phyloP scores from a whole-genome alignment of 2,888 invertebrate species.

The Diadegma fenestrale region DNA sequence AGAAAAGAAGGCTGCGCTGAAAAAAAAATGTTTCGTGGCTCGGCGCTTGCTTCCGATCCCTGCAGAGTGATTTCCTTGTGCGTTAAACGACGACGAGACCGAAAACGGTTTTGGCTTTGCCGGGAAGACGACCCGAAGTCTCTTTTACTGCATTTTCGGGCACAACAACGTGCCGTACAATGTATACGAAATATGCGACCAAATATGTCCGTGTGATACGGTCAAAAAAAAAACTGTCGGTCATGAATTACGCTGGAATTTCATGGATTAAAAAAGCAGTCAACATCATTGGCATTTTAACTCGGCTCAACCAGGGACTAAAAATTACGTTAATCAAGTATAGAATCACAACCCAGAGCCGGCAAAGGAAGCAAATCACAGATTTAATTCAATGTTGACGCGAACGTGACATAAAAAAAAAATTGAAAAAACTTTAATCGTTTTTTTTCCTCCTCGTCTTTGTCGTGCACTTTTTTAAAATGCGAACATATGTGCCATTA shows the following conservation, averaged over 20 bases:
- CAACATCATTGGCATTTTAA: constrained; percentile 33
- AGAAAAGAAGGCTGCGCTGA: constrained; percentile 25
- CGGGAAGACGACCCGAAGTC: constrained; percentile 22
- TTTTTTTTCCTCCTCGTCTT: constrained; percentile 11
- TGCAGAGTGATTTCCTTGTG: constrained; percentile 47
- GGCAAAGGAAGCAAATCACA: constrained; percentile 19
- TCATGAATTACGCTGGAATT: constrained; percentile 45
- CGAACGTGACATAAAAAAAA: constrained; percentile 30
- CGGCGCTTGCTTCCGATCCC: constrained; percentile 35
- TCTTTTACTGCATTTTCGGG: constrained; percentile 50
- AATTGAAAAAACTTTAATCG: too few species aligned
- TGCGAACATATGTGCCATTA: constrained; percentile 65
- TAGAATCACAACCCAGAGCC: constrained; percentile 6
- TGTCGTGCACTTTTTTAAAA: constrained; percentile 34
- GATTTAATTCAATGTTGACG: constrained; percentile 50
- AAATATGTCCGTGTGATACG: not conserved
- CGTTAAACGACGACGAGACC: constrained; percentile 32
- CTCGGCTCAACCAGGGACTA: constrained; percentile 10
- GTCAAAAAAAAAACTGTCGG: constrained; percentile 49
- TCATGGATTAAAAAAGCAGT: constrained; percentile 60
- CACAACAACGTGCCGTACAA: constrained; percentile 7
- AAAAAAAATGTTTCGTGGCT: constrained; percentile 42
- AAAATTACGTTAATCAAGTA: constrained; percentile 13
- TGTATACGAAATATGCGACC: not conserved
- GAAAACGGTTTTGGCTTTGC: constrained; percentile 26